A percentile compares a stretch with the other conserved stretches of the same genome.
These are phyloP conservation scores for Drosophila hydei DNA, from an alignment of 1,140 invertebrate species.

Conservation along the genomic window DNA sequence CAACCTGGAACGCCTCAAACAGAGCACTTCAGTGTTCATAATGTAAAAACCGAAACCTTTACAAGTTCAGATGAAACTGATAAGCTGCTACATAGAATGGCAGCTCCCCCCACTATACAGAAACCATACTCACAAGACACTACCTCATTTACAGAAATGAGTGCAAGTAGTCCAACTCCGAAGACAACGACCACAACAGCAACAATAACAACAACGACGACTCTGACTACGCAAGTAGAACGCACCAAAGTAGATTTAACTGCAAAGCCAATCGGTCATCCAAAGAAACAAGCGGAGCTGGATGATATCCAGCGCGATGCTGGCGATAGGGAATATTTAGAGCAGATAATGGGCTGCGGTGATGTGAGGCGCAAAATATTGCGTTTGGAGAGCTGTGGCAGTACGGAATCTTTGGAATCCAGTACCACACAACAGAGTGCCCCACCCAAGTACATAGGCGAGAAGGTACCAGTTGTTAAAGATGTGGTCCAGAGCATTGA, in stretches of 20 bases:
- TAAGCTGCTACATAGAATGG: conserved; percentile 80
- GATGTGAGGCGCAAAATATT: conserved; percentile 75
- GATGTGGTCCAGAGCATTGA: conserved; percentile 76
- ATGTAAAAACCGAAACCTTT: conserved; percentile 76
- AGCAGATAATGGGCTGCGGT: conserved; percentile 73
- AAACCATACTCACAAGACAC: conserved; percentile 75
- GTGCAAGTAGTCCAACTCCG: conserved; percentile 79
- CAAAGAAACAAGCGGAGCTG: conserved; percentile 23
- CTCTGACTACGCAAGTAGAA: conserved; percentile 57
- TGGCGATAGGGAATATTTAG: conserved; percentile 74
- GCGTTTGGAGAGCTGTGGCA: conserved; percentile 68
- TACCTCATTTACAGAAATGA: conserved; percentile 84
- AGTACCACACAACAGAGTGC: conserved; percentile 26
- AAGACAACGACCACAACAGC: conserved; percentile 56
- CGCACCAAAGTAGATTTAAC: conserved; percentile 65
- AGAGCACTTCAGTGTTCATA: conserved; percentile 84
- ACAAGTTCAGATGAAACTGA: conserved; percentile 80
- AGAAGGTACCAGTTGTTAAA: conserved; percentile 68
- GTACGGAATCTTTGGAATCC: conserved; percentile 59
- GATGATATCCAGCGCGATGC: conserved; percentile 36
- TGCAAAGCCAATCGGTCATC: conserved; percentile 7
- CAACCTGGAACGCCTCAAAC: conserved; percentile 70
- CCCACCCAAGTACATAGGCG: conserved; percentile 60
- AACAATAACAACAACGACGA: conserved; percentile 50
- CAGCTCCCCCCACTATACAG: conserved; percentile 52